Evolutionary conservation across 2,113 vertebrate species (phyloP).

Genomic region (Chlorodrepanis virens): DNA sequence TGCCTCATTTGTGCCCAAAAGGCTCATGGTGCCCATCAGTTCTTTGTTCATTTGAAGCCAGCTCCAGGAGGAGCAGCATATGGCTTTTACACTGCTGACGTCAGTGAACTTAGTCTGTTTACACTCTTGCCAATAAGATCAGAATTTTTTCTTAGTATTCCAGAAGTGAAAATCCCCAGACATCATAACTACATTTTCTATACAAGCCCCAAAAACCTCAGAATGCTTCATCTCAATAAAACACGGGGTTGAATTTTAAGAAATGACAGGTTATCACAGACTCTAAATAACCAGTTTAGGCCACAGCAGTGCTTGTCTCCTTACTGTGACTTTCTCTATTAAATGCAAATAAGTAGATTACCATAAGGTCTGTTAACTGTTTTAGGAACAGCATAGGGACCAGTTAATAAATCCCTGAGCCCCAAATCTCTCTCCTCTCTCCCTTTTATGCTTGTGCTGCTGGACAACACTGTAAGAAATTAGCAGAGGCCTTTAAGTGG

Average conservation of each 20-base stretch:
- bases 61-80: background rate
- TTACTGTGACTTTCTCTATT: background rate
- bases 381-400: background rate
- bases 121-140: background rate
- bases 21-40: background rate
- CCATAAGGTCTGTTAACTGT: background rate
- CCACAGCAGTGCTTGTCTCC: background rate
- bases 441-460: background rate
- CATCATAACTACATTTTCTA: background rate
- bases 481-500: background rate
- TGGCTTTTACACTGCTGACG: background rate
- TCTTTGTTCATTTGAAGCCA: background rate
- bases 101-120: slow-evolving; percentile 1
- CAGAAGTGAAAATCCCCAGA: background rate
- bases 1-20: background rate
- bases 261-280: background rate
- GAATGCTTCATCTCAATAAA: background rate
- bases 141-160: background rate
- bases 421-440: background rate
- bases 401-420: background rate
- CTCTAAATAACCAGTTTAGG: background rate
- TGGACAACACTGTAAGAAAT: background rate
- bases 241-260: background rate
- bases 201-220: background rate
- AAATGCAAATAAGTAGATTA: background rate